Evolutionary conservation across 2,797 vertebrate genomes (phyloP), one percentile per base, ranked within the genome.

Genomic region (Lagorchestes hirsutus): DNA sequence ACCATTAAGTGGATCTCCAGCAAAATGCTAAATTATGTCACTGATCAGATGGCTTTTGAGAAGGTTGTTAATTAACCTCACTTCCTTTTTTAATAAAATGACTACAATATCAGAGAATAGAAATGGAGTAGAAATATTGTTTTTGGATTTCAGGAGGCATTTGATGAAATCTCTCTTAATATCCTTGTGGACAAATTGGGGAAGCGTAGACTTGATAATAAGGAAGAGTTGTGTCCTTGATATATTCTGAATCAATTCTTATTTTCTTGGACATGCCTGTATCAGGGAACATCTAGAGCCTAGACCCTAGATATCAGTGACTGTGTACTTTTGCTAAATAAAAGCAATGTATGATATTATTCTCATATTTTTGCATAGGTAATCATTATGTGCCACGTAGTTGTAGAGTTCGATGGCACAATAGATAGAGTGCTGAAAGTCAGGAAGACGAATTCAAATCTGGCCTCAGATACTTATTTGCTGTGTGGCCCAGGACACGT

Each of bases 401-500:
- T 22, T 24, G n/a, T 82, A 16, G 40, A 46, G n/a, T 46, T 46
- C 46, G 2, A 22, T 82, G n/a, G 18, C 67, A 82, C 3, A 46
- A 46, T 10, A 46, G 67, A 24, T 24, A 46, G 1, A 82, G 5
- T 46, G n/a, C n/a, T 40, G 8, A 40, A 46, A 40, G 67, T 40
- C n/a, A 74, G 67, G 67, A 40, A 82, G 16, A 52, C 6, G 34
- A 3, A 52, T 94, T 31, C 2, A 94, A 92, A 74, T 93, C 10
- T 92, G 93, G 56, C 1, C 52, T 94, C 0, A 95, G 46, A 40
- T 82, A 46, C 52, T 74, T 74, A n/a, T 40, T 50, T 31, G 28
- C 27, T 94, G 8, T 46, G 18, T 82, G n/a, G n/a, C 18, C 16
- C 55, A 95, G 62, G 67, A 90, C 67, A 95, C 95, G 14, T 95